Base-by-base conservation (phyloP, 2,797 vertebrate species). In the Syndactyla subalaris region DNA sequence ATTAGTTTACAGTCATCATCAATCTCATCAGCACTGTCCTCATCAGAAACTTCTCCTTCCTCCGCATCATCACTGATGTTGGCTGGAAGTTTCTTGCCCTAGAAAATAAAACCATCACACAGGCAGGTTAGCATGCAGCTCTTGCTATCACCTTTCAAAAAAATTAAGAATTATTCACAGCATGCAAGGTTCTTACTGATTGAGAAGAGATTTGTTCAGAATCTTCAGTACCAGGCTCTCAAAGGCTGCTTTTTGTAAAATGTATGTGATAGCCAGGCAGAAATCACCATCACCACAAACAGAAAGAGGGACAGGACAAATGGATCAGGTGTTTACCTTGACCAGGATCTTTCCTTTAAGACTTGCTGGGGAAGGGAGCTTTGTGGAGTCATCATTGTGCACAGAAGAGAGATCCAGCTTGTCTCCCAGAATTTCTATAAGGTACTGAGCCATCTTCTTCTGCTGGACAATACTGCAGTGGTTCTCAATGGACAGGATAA, bases 21-120 rank as follows among this genome's bases (percentile, higher is more conserved):
- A 36, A 99, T 99, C 97, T 99, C 99, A 12, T 99, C 99, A 0
- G 99, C 99, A 0, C 99, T 99, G 98, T 99, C 99, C 94, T 99
- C 99, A 3, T 99, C 99, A 0, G 99, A 99, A 86, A 99, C 99
- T 43, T 99, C 99, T 1, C 99, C 99, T 93, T 99, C 99, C 80
- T 99, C 99, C 1, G 98, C 99, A 4, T 99, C 98, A 78, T 99
- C 99, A 0, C 99, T 99, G 32, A 99, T 99, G 97, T 97, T 99
- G 62, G 99, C 96, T 8, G 99, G 99, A 48, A 99, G 98, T 74
- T 99, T 99, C 98, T 99, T 99, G 19, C 99, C 99, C 99, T 99
- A 94, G 38, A 85, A 91, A 38, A 75, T 5, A 61, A 89, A 93
- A 65, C 9, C 12, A 52, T 92, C 36, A 55, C 45, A 49, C 14